A percentile compares a stretch with the other conserved stretches of the same genome.
Conservation (phyloP, 2,888 invertebrate species). For the Mantis religiosa region DNA sequence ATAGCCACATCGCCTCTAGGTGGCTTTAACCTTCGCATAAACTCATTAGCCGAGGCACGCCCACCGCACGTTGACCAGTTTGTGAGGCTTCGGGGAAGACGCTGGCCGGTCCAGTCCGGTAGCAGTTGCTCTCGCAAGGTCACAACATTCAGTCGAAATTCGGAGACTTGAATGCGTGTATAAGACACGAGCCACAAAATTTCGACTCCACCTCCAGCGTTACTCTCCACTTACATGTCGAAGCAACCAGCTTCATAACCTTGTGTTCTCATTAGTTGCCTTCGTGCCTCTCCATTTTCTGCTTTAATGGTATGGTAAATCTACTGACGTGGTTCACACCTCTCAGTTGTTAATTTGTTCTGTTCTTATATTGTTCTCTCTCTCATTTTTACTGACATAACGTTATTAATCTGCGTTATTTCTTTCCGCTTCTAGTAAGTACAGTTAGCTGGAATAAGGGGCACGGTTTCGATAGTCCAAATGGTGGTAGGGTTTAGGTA, state of each 20-base stretch:
- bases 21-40: not conserved
- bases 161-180: not conserved
- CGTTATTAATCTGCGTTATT: too few relatives aligned
- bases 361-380: too few relatives aligned
- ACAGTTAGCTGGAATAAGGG: too few relatives aligned
- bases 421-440: too few relatives aligned
- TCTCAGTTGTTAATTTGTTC: too few relatives aligned
- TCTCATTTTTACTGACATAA: too few relatives aligned
- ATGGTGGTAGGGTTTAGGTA: too few relatives aligned
- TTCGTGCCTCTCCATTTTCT: too few relatives aligned
- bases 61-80: not conserved
- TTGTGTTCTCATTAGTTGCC: not conserved
- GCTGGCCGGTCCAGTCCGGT: not conserved
- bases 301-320: too few relatives aligned
- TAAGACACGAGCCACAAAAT: not conserved
- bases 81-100: not conserved
- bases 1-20: not conserved
- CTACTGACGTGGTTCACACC: too few relatives aligned
- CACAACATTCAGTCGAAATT: not conserved
- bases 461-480: too few relatives aligned
- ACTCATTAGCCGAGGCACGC: not conserved
- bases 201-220: not conserved
- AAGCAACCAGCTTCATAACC: not conserved
- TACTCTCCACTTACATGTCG: not conserved
- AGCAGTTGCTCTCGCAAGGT: not conserved